phyloP scores from a whole-genome alignment of 2,113 vertebrate genomes.

The Dascyllus trimaculatus region DNA sequence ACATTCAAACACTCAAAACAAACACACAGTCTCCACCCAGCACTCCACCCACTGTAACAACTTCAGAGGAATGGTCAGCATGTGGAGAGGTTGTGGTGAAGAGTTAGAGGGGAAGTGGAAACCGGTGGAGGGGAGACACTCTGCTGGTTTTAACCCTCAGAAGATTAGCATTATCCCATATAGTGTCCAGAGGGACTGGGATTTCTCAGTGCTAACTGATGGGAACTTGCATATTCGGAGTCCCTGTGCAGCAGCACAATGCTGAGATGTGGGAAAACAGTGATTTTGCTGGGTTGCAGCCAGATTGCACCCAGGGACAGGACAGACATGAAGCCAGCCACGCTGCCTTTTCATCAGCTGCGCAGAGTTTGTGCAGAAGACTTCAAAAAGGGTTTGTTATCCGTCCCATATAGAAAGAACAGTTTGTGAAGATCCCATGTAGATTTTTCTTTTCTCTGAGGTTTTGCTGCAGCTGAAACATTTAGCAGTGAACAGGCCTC shows the following conservation, averaged over 20 bases:
- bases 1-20: slow-evolving; percentile 73
- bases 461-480: slow-evolving; percentile 30
- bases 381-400: slow-evolving; percentile 11
- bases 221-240: slow-evolving; percentile 43
- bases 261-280: slow-evolving; percentile 42
- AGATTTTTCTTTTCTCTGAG: slow-evolving; percentile 16
- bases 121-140: slow-evolving; percentile 17
- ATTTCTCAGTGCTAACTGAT: slow-evolving; percentile 30
- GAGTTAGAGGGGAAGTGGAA: slow-evolving; percentile 49
- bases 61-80: slow-evolving; percentile 79
- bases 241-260: slow-evolving; percentile 20
- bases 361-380: slow-evolving; percentile 28
- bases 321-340: slow-evolving; percentile 25
- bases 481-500: slow-evolving; percentile 20
- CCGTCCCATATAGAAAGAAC: not conserved
- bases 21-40: slow-evolving; percentile 74
- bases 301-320: slow-evolving; percentile 32
- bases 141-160: slow-evolving; percentile 38
- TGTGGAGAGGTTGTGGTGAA: slow-evolving; percentile 69
- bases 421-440: slow-evolving; percentile 8
- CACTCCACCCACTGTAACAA: slow-evolving; percentile 73
- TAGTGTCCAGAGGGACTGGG: slow-evolving; percentile 37
- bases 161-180: slow-evolving; percentile 45
- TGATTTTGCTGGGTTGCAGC: slow-evolving; percentile 43
- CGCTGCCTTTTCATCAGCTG: slow-evolving; percentile 36